Evolutionary conservation across 2,888 invertebrate genomes (phyloP).

Genomic region (Noctua fimbriata): DNA sequence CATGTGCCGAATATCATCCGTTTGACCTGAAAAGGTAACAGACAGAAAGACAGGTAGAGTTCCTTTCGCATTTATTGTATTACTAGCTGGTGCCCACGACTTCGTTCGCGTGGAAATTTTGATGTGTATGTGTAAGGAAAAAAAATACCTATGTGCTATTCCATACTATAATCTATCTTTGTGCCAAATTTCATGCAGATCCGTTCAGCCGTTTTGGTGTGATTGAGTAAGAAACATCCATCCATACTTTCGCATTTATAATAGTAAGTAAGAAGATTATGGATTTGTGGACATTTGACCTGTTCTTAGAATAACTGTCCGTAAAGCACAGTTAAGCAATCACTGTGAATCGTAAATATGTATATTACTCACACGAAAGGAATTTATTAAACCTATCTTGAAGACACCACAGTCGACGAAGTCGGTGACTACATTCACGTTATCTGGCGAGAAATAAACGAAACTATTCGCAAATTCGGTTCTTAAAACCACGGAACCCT

Average conservation of each 20-base stretch:
- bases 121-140: too few species aligned
- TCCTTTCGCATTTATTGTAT: not conserved
- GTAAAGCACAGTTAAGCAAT: not conserved
- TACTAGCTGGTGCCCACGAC: too few species aligned
- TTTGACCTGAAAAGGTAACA: not conserved
- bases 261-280: not conserved
- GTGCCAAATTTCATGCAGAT: too few species aligned
- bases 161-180: too few species aligned
- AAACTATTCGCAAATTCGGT: conserved; percentile 11
- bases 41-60: not conserved
- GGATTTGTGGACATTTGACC: not conserved
- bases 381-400: not conserved
- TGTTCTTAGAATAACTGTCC: not conserved
- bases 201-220: too few species aligned
- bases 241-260: not conserved
- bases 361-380: not conserved
- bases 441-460: not conserved
- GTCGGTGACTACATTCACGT: not conserved
- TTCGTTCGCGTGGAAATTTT: too few species aligned
- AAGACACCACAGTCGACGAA: not conserved
- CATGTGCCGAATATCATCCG: not conserved
- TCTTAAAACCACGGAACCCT: conserved; percentile 40
- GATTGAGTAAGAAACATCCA: too few species aligned
- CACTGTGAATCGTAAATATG: not conserved
- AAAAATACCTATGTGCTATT: too few species aligned